Evolutionary conservation across 2,113 vertebrate species (phyloP).

Genomic region (Eudyptes chrysolophus): DNA sequence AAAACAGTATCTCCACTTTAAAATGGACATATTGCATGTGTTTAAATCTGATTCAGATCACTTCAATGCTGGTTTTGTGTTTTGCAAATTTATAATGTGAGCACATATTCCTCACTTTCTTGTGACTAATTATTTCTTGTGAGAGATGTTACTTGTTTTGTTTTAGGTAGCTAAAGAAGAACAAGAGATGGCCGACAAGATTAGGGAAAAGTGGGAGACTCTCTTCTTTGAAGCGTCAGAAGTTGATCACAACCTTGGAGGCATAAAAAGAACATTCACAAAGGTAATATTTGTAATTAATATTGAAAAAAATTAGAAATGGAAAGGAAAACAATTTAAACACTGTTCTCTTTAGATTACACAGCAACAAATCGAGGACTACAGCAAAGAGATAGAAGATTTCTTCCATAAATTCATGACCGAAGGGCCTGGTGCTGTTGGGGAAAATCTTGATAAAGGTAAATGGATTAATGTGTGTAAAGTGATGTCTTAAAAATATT

Average conservation of each 20-base stretch:
- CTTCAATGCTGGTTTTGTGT: not conserved
- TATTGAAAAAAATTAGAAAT: not conserved
- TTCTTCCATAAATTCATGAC: constrained; percentile 82
- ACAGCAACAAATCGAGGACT: constrained; percentile 77
- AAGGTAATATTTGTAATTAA: constrained; percentile 72
- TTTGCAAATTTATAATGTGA: not conserved
- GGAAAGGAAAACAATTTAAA: not conserved
- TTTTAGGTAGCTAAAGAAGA: constrained; percentile 81
- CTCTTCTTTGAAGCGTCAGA: constrained; percentile 79
- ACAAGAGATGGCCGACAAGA: constrained; percentile 61
- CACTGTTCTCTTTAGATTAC: constrained; percentile 75
- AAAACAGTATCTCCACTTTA: not conserved
- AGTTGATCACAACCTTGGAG: constrained; percentile 79
- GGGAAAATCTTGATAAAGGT: constrained; percentile 91
- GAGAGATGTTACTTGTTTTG: not conserved
- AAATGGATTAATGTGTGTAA: not conserved
- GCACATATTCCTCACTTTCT: not conserved
- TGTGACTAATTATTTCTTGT: not conserved
- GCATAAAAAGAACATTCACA: constrained; percentile 85
- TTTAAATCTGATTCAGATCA: not conserved
- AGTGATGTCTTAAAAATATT: not conserved
- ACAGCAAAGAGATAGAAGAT: constrained; percentile 70
- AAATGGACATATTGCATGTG: not conserved
- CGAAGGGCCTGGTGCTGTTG: constrained; percentile 88
- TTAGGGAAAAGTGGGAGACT: constrained; percentile 77